Evolutionary conservation across 2,888 invertebrate species (phyloP), one percentile per base, ranked within the genome.

Genomic region (Chrysopilus asiliformis): DNA sequence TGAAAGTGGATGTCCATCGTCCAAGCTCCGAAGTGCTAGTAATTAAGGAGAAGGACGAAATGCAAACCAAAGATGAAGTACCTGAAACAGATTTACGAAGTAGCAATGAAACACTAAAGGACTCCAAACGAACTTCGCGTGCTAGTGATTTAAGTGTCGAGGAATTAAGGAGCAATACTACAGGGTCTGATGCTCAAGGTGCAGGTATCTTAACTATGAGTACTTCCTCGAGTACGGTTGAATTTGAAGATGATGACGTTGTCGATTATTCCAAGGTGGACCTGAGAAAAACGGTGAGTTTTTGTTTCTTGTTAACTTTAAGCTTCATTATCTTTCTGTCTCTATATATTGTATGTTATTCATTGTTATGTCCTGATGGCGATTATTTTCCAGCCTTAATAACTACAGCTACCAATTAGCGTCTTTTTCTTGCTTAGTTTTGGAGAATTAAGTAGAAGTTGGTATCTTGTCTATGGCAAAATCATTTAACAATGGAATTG

Each of bases 1-100:
- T 41, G 10, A 19, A 20, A 3, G 41, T 41, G 7, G 41, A 41
- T 27, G 37, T 41, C 4, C 41, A 41, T 18, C 31, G 17, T 18
- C 34, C 37, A 26, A 28, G 35, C 24, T 37, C 28, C 9, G 34
- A 29, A 22, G 17, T 34, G 14, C 26, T 19, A 8, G 8, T 30
- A 18, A 33, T 24, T 12, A 17, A 35, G 7, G 29, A 26, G 16
- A 19, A 6, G 19, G 18, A n/a, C 4, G 15, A 20, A 3, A 26
- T 19, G 12, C 5, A 17, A 9, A 24, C 36, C 33, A 36, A 36
- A 36, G 29, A 40, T 24, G 33, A 27, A 31, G 31, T 37, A 32
- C 37, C 31, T 37, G 32, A 17, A 30, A 20, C n/a, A 22, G 29
- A 28, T 20, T 22, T n/a, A 10, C 29, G 13, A 31, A 16, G 5